phyloP scores from a whole-genome alignment of 2,797 vertebrate genomes.

The Rachycentron canadum region DNA sequence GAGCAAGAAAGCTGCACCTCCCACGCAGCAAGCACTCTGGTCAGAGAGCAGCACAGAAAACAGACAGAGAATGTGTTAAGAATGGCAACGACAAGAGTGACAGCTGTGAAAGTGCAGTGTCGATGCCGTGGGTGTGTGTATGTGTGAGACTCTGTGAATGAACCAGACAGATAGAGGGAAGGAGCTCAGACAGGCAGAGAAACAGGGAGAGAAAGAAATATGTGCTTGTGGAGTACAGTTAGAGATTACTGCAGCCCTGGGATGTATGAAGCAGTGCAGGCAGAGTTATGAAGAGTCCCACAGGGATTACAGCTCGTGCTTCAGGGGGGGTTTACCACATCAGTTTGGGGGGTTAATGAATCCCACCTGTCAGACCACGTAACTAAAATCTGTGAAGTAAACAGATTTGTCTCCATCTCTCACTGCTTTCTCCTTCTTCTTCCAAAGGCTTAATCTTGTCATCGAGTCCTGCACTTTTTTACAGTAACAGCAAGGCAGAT shows the following conservation, averaged over 20 bases:
- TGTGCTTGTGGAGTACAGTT: conserved; percentile 41
- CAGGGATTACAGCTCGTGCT: conserved; percentile 69
- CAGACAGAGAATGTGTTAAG: conserved; percentile 21
- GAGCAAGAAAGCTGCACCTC: conserved; percentile 44
- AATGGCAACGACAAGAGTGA: conserved; percentile 34
- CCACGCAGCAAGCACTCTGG: conserved; percentile 35
- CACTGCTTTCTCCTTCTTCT: background rate
- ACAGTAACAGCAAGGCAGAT: background rate
- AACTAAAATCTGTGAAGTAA: conserved; percentile 57
- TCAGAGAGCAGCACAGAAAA: conserved; percentile 40
- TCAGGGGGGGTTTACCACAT: conserved; percentile 47
- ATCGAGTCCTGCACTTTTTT: background rate
- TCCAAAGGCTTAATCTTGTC: conserved; percentile 3
- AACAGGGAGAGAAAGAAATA: conserved; percentile 33
- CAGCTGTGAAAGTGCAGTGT: conserved; percentile 40
- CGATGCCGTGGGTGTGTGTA: conserved; percentile 3
- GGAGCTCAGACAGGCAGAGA: conserved; percentile 13
- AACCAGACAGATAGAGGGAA: conserved; percentile 24
- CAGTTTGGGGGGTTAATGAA: conserved; percentile 69
- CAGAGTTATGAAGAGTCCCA: conserved; percentile 63
- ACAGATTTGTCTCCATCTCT: conserved; percentile 40
- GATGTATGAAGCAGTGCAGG: conserved; percentile 46
- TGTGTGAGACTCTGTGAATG: background rate
- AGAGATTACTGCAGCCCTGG: conserved; percentile 55
- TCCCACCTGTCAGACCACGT: conserved; percentile 64